Evolutionary conservation across 2,888 invertebrate species (phyloP).

Genomic region (Oegoconia quadripuncta): DNA sequence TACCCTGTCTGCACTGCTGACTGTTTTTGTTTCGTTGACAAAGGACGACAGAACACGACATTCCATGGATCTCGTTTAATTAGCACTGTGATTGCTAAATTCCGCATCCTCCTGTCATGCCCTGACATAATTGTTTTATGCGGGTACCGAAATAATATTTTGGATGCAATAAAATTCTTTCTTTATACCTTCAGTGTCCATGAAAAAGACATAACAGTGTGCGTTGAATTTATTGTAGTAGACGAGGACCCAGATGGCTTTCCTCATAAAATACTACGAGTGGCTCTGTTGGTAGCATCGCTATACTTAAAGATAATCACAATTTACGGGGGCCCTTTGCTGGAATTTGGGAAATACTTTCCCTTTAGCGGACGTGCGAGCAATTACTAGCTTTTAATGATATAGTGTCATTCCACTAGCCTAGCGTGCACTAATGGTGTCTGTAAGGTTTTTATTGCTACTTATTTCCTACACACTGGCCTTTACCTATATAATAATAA

Average conservation of each 20-base stretch:
- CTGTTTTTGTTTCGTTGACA: conserved; percentile 31
- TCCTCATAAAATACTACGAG: conserved; percentile 74
- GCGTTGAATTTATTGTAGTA: conserved; percentile 73
- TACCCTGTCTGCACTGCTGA: conserved; percentile 25
- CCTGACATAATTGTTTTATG: too few relatives aligned
- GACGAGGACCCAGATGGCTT: conserved; percentile 73
- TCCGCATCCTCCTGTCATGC: too few relatives aligned
- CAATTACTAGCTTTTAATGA: conserved; percentile 64
- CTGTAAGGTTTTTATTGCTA: conserved; percentile 41
- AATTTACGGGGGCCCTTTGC: conserved; percentile 69
- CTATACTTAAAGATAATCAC: conserved; percentile 76
- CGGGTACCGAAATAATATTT: conserved; percentile 64
- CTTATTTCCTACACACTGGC: not conserved
- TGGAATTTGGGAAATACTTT: conserved; percentile 57
- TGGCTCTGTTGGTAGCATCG: conserved; percentile 65
- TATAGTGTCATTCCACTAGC: conserved; percentile 35
- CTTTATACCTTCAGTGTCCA: conserved; percentile 63
- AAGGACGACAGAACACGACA: conserved; percentile 18
- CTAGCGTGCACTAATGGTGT: conserved; percentile 38
- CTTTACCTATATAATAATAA: not conserved
- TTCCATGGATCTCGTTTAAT: not conserved
- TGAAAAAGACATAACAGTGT: conserved; percentile 73
- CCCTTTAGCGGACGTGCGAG: conserved; percentile 51
- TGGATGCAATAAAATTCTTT: conserved; percentile 61
- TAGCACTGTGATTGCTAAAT: not conserved